Evolutionary conservation across 2,113 vertebrate species (phyloP).

Genomic region (Ornithorhynchus anatinus): DNA sequence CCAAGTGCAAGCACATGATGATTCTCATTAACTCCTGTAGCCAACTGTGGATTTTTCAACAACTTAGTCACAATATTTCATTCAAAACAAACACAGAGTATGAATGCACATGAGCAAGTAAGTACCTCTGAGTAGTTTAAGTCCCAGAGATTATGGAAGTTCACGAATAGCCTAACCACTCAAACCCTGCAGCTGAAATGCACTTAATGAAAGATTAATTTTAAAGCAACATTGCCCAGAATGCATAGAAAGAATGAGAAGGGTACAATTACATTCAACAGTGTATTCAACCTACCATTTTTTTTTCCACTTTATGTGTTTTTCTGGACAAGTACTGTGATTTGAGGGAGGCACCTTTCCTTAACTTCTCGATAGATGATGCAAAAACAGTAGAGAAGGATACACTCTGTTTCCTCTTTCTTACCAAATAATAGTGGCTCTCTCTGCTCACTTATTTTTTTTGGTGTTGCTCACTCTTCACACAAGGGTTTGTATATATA

Average conservation of each 20-base stretch:
- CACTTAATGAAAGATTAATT: slow-evolving; percentile 8
- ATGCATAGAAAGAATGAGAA: slow-evolving; percentile 10
- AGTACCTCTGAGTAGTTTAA: neutral
- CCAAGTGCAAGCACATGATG: slow-evolving; percentile 1
- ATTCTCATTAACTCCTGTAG: slow-evolving; percentile 14
- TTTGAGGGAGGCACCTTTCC: neutral
- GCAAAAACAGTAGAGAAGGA: slow-evolving; percentile 28
- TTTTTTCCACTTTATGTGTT: neutral
- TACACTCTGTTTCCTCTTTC: no score
- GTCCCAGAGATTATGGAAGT: neutral
- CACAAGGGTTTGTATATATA: no score
- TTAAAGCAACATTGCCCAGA: slow-evolving; percentile 15
- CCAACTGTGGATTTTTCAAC: neutral
- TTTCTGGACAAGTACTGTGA: slow-evolving; percentile 2
- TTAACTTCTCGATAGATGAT: slow-evolving; percentile 2
- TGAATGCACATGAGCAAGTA: neutral
- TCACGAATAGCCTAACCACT: neutral
- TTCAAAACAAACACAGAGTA: neutral
- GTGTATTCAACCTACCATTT: slow-evolving; percentile 9
- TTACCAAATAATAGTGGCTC: no score
- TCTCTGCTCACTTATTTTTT: no score
- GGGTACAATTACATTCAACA: neutral
- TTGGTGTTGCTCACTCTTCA: no score
- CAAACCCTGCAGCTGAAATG: neutral
- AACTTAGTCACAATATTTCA: slow-evolving; percentile 10